A percentile compares a stretch with the other conserved stretches of the same genome.
phyloP scores from a whole-genome alignment of 2,888 invertebrate species.

The Dastarcus helophoroides region DNA sequence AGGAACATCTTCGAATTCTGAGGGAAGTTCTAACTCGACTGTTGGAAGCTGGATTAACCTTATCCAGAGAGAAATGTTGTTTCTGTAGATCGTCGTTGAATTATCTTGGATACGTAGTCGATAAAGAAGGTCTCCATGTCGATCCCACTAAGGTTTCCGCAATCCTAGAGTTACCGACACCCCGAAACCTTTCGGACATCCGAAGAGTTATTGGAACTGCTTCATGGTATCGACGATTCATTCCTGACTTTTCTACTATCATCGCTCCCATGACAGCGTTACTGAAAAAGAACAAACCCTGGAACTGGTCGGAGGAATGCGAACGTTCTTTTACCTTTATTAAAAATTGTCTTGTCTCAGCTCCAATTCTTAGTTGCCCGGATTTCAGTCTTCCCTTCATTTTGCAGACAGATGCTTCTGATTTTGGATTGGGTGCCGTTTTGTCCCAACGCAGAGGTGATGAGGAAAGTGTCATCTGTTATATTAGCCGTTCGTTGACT shows the following conservation, averaged over 20 bases:
- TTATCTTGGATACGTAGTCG: constrained; percentile 26
- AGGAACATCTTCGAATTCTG: constrained; percentile 13
- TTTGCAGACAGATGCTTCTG: constrained; percentile 15
- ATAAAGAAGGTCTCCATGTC: constrained; percentile 17
- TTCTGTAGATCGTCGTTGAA: constrained; percentile 19
- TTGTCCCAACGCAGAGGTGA: constrained; percentile 13
- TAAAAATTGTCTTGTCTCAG: constrained; percentile 14
- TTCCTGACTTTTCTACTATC: constrained; percentile 11
- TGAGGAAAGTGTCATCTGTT: constrained; percentile 16
- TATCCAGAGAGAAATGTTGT: constrained; percentile 21
- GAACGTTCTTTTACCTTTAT: constrained; percentile 11
- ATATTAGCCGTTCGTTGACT: constrained; percentile 13
- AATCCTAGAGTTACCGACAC: constrained; percentile 13
- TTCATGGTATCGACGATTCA: constrained; percentile 13
- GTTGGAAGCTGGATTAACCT: constrained; percentile 13
- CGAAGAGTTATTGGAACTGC: constrained; percentile 11
- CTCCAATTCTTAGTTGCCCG: constrained; percentile 17
- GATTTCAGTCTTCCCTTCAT: constrained; percentile 15
- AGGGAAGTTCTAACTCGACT: constrained; percentile 12
- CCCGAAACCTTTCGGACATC: constrained; percentile 8
- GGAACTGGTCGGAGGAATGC: constrained; percentile 14
- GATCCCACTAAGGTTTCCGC: constrained; percentile 18
- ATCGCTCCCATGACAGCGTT: constrained; percentile 9
- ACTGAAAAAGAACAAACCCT: constrained; percentile 11
- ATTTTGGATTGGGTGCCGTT: constrained; percentile 14